Percentiles rank a stretch among this genome's conserved stretches.
Evolutionary conservation across 2,888 invertebrate genomes (phyloP).

Genomic region (Dysmachus trigonus): DNA sequence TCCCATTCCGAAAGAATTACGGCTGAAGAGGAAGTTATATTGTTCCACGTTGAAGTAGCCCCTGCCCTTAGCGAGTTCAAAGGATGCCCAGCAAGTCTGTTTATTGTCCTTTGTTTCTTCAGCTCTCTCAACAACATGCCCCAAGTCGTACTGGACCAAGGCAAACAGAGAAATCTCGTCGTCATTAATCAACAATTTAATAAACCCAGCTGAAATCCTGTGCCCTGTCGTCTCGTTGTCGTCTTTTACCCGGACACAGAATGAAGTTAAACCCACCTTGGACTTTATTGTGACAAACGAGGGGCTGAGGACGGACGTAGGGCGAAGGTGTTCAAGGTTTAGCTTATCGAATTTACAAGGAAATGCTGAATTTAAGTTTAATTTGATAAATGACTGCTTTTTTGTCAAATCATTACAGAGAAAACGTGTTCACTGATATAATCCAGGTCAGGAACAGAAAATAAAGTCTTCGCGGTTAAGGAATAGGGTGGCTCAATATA

Average conservation of each 20-base stretch:
- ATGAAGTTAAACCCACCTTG: background rate
- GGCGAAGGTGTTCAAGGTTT: background rate
- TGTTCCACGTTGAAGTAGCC: background rate
- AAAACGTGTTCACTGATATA: background rate
- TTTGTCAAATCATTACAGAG: background rate
- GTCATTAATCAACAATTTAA: background rate
- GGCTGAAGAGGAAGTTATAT: background rate
- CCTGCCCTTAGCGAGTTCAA: background rate
- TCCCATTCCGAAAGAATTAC: background rate
- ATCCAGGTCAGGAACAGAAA: background rate
- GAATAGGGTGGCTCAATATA: background rate
- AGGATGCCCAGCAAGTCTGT: background rate
- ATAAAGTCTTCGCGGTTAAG: background rate
- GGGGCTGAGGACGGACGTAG: too few species aligned
- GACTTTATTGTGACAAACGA: background rate
- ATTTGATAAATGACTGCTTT: background rate
- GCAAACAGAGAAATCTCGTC: background rate
- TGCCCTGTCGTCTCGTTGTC: background rate
- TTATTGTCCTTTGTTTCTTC: background rate
- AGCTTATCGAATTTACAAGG: background rate
- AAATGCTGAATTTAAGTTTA: background rate
- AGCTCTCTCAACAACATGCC: background rate
- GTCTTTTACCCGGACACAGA: background rate
- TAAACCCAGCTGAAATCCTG: background rate
- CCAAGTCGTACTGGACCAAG: background rate